Percentiles rank a stretch among this genome's conserved stretches.
phyloP scores from a whole-genome alignment of 2,888 invertebrate genomes.

The Tortricodes alternella region DNA sequence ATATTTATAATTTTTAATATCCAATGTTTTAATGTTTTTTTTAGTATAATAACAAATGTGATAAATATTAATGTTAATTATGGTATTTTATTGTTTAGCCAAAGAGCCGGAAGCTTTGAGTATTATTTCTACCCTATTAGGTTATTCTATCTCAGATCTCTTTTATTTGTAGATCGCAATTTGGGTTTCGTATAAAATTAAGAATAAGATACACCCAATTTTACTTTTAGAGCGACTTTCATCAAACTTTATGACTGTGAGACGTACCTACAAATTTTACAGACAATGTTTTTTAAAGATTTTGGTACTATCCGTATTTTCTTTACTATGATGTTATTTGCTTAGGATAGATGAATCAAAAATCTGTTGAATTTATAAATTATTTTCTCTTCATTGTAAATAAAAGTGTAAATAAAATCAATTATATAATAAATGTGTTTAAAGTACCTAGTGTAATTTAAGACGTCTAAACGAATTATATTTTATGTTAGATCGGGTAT shows the following conservation, averaged over 20 bases:
- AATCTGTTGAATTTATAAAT: background rate
- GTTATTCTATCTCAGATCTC: background rate
- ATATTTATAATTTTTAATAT: constrained; percentile 13
- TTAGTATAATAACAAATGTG: constrained; percentile 2
- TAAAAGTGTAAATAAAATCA: constrained; percentile 30
- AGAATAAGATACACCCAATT: too few relatives aligned
- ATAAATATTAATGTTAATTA: background rate
- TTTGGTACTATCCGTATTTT: too few relatives aligned
- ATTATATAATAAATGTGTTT: constrained; percentile 40
- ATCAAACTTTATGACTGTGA: too few relatives aligned
- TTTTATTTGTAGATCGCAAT: background rate
- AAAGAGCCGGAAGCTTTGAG: background rate
- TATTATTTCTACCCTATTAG: background rate
- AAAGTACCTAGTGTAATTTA: constrained; percentile 40
- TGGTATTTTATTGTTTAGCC: background rate
- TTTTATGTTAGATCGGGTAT: constrained; percentile 64
- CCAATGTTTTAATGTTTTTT: background rate
- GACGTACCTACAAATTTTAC: too few relatives aligned
- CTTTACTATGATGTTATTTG: too few relatives aligned
- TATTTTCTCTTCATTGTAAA: constrained; percentile 9
- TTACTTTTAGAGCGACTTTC: too few relatives aligned
- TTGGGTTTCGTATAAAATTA: too few relatives aligned
- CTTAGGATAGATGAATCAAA: too few relatives aligned
- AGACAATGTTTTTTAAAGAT: too few relatives aligned
- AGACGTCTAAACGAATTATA: constrained; percentile 56